Base-by-base conservation (phyloP, 1,140 invertebrate species). In the Drosophila arizonae region DNA sequence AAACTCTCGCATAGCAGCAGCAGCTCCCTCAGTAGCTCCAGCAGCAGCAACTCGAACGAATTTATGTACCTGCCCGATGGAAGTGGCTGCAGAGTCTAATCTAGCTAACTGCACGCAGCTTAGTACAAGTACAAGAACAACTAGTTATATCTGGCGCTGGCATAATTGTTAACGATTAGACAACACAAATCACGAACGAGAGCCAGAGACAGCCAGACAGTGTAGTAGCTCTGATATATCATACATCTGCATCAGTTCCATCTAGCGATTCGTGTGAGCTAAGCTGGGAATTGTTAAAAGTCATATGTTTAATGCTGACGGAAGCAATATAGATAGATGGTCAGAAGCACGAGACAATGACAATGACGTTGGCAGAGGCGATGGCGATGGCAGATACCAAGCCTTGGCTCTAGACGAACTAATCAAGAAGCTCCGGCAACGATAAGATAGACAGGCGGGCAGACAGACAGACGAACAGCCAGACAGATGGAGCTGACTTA, bases 261-360 rank as follows among this genome's bases (percentile, higher is more conserved):
- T 43, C 13, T 17, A 11, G 52, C 15, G 30, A 57, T 67, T 24
- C 60, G 43, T 78, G 54, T 68, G 61, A 81, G 76, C 71, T 64
- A 62, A 76, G 76, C 69, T 87, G 67, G 72, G 69, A 86, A 88
- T 88, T 86, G 87, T 87, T 79, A 88, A 70, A 68, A 73, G 58
- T 82, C 82, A 79, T 87, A 82, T 81, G 79, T 78, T 87, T 78
- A 87, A 82, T 82, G 76, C 82, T 86, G 82, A 86, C 82, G 82
- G 82, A 86, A 86, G 82, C 84, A 86, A 74, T 82, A 55, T 64
- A 64, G 56, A 58, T 79, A 76, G 65, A 87, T 81, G 39, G 68
- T 41, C 51, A 45, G 43, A 61, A 67, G 82, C 77, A 85, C 81
- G 78, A 62, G 74, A 68, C 71, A 66, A 71, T 57, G 52, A 41